Evolutionary conservation across 2,113 vertebrate genomes (phyloP).

Genomic region (Buteo buteo): DNA sequence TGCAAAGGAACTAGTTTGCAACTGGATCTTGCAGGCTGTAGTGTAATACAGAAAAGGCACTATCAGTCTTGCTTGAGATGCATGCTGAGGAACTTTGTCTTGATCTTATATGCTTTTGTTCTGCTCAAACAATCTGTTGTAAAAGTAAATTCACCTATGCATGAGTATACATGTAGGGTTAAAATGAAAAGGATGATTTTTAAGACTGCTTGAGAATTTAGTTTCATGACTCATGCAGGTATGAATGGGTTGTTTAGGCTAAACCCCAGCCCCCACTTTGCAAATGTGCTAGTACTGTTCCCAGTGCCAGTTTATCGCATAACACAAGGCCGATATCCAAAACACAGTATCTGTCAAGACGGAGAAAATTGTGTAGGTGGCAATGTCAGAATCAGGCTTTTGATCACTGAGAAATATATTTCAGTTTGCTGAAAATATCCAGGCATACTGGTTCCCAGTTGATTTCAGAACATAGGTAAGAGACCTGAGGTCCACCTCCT

Average conservation of each 20-base stretch:
- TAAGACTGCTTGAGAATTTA: not conserved
- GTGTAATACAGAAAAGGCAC: not conserved
- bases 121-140: not conserved
- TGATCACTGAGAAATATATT: not conserved
- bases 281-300: not conserved
- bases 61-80: not conserved
- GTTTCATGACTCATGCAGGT: not conserved
- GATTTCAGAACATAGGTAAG: not conserved
- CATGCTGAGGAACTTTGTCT: not conserved
- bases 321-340: not conserved
- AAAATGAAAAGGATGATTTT: not conserved
- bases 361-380: not conserved
- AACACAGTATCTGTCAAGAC: not conserved
- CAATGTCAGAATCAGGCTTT: not conserved
- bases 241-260: not conserved
- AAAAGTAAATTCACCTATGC: not conserved
- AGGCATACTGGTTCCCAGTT: fast-evolving
- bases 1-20: not conserved
- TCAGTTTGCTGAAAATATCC: not conserved
- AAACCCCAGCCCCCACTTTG: not conserved
- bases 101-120: not conserved
- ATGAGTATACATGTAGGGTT: not conserved
- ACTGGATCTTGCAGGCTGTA: not conserved
- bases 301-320: not conserved
- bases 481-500: not conserved